A percentile compares a stretch with the other conserved stretches of the same genome.
phyloP scores from a whole-genome alignment of 2,113 vertebrate species.

The Anoplopoma fimbria region DNA sequence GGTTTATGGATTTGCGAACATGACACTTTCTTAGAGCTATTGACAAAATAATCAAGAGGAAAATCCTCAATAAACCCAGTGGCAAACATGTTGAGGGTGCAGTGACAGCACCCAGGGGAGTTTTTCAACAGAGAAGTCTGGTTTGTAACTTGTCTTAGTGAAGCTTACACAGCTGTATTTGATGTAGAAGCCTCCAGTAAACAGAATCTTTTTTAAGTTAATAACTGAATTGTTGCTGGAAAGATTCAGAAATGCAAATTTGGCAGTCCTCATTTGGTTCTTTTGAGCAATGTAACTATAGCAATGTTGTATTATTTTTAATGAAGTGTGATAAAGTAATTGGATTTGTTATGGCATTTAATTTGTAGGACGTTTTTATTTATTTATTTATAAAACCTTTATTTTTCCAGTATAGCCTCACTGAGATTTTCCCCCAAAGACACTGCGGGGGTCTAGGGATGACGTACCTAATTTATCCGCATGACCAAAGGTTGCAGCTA shows the following conservation, averaged over 20 bases:
- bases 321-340: background rate
- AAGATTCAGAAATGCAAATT: background rate
- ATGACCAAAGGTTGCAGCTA: background rate
- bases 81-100: constrained; percentile 1
- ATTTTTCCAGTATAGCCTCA: background rate
- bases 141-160: background rate
- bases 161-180: background rate
- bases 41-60: constrained; percentile 34
- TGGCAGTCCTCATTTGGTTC: background rate
- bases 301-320: background rate
- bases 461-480: background rate
- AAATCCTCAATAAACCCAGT: constrained; percentile 14
- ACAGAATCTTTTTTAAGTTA: background rate
- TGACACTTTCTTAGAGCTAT: background rate
- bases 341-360: background rate
- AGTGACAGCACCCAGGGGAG: background rate
- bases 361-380: no score
- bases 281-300: background rate
- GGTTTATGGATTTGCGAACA: background rate
- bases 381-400: background rate
- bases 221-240: background rate
- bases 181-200: background rate
- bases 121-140: background rate
- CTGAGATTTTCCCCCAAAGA: background rate
- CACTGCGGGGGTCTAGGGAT: background rate